phyloP scores from a whole-genome alignment of 2,113 vertebrate genomes.

The Azemiops feae region DNA sequence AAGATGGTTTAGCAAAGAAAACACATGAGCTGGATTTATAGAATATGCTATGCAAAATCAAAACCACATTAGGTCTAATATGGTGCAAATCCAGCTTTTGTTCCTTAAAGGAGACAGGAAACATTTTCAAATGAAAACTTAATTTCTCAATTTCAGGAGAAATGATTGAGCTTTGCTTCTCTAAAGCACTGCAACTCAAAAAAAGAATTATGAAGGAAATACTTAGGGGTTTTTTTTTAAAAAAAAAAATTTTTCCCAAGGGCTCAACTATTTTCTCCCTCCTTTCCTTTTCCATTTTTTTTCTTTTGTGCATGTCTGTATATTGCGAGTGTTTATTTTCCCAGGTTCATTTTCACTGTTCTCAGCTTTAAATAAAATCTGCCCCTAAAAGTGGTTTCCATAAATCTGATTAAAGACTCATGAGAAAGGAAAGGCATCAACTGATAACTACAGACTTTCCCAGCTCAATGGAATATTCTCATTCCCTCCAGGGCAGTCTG shows the following conservation, averaged over 20 bases:
- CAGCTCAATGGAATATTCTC: neutral
- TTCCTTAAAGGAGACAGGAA: neutral
- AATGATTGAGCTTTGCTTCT: neutral
- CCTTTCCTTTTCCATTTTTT: neutral
- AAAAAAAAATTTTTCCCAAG: neutral
- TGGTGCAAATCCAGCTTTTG: neutral
- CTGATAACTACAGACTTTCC: neutral
- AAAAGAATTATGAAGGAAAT: neutral
- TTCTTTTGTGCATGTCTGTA: neutral
- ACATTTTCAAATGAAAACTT: neutral
- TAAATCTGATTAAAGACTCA: slow-evolving; percentile 16
- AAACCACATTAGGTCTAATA: neutral
- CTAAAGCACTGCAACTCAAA: neutral
- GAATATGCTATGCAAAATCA: neutral
- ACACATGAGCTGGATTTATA: neutral
- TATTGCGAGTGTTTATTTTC: neutral
- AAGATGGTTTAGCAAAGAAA: neutral
- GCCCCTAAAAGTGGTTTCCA: neutral
- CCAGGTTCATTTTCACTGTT: neutral
- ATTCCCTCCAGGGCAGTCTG: slow-evolving; percentile 2
- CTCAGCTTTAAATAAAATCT: slow-evolving; percentile 3
- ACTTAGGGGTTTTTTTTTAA: too few species aligned
- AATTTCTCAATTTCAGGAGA: neutral
- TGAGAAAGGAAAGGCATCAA: neutral
- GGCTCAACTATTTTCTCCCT: neutral